Evolutionary conservation across 2,888 invertebrate genomes (phyloP).

Genomic region (Antheraea assamensis): DNA sequence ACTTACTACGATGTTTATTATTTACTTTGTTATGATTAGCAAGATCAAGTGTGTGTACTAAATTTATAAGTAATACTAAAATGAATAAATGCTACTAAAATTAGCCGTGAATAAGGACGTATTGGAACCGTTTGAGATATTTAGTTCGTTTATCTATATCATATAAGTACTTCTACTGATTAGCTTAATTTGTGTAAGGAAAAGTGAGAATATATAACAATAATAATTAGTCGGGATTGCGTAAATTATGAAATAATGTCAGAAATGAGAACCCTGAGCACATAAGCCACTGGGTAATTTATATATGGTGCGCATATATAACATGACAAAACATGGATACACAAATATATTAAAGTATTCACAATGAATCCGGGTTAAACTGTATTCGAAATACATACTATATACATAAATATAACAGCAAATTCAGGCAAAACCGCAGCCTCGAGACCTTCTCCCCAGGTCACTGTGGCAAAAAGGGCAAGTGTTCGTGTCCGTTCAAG

Average conservation of each 20-base stretch:
- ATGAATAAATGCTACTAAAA: background rate
- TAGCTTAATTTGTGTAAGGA: too few relatives aligned
- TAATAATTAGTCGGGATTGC: background rate
- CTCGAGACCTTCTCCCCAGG: background rate
- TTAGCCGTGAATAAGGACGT: background rate
- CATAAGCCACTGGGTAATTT: background rate
- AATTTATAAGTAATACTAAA: background rate
- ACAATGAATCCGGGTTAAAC: constrained; percentile 30
- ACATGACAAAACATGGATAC: background rate
- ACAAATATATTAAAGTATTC: constrained; percentile 25
- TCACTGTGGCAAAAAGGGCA: background rate
- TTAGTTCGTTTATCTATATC: too few relatives aligned
- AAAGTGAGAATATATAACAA: too few relatives aligned
- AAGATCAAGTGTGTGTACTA: background rate
- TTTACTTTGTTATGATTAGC: background rate
- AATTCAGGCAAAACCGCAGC: background rate
- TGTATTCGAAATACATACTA: constrained; percentile 33
- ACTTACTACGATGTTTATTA: background rate
- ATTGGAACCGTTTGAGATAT: too few relatives aligned
- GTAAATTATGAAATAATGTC: background rate
- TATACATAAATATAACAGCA: constrained; percentile 28
- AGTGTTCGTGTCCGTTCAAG: background rate
- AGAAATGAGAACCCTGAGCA: background rate
- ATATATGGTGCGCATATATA: background rate
- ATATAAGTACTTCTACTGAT: too few relatives aligned